These are phyloP conservation scores for Peromyscus californicus DNA, from an alignment of 2,113 vertebrate genomes.

Conservation along the genomic window DNA sequence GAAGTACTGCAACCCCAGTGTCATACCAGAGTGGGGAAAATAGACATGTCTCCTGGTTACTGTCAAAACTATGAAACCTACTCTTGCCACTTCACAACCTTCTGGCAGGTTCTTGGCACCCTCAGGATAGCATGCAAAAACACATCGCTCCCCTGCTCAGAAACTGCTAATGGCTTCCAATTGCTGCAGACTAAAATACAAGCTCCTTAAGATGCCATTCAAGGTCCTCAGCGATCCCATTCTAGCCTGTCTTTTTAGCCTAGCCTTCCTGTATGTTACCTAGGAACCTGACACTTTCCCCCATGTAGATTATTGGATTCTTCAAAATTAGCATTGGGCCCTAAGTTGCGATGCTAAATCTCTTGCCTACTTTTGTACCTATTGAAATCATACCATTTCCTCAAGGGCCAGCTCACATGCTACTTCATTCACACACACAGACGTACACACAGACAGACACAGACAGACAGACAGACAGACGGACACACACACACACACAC, in stretches of 20 bases:
- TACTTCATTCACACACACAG: neutral
- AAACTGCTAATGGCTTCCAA: conserved; percentile 71
- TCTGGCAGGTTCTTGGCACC: conserved; percentile 80
- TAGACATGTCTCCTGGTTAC: conserved; percentile 77
- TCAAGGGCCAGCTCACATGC: neutral
- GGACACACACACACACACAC: neutral
- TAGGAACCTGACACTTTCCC: neutral
- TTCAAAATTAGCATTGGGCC: neutral
- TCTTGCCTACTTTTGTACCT: neutral
- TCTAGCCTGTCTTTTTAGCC: neutral
- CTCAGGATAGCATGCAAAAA: conserved; percentile 62
- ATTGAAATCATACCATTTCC: neutral
- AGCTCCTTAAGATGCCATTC: neutral
- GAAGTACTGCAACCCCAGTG: conserved; percentile 44
- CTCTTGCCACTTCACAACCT: conserved; percentile 70
- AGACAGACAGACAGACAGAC: too few species aligned
- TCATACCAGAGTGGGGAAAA: conserved; percentile 70
- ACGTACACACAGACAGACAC: neutral
- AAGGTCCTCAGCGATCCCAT: neutral
- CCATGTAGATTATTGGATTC: neutral
- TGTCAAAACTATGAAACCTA: conserved; percentile 79
- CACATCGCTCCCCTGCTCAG: conserved; percentile 63
- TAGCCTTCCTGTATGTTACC: neutral
- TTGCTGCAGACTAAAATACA: conserved; percentile 48
- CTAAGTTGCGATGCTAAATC: neutral